Percentiles rank a stretch among this genome's conserved stretches.
These are phyloP conservation scores for Lutjanus erythropterus DNA, from an alignment of 2,113 vertebrate species.

Conservation along the genomic window DNA sequence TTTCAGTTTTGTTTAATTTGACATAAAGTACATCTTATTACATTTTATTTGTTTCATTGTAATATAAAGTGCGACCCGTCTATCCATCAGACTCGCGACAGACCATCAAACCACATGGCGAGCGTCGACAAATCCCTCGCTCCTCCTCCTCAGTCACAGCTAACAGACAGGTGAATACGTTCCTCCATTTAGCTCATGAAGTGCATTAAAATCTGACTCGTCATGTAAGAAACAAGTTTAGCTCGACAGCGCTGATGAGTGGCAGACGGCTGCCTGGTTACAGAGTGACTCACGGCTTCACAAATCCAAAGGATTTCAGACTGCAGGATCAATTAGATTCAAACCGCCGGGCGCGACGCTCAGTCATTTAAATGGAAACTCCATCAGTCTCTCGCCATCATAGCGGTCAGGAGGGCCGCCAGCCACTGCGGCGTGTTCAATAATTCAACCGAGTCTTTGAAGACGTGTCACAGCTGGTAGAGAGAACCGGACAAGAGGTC, in stretches of 20 bases:
- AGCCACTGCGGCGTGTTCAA: slow-evolving; percentile 22
- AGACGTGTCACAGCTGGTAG: slow-evolving; percentile 48
- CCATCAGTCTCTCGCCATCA: slow-evolving; percentile 38
- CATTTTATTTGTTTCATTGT: too few species aligned
- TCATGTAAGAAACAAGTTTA: slow-evolving; percentile 26
- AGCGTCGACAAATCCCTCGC: slow-evolving; percentile 24
- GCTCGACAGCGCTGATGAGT: slow-evolving; percentile 5
- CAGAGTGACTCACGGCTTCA: slow-evolving; percentile 13
- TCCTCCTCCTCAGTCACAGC: slow-evolving; percentile 8
- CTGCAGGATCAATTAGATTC: slow-evolving; percentile 28
- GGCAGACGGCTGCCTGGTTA: not conserved
- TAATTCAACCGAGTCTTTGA: slow-evolving; percentile 56
- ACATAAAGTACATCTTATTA: too few species aligned
- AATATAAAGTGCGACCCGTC: too few species aligned
- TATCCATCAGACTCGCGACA: too few species aligned
- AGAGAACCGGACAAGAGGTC: slow-evolving; percentile 16
- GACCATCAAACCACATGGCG: not conserved
- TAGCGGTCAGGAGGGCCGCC: slow-evolving; percentile 33
- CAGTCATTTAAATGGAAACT: slow-evolving; percentile 63
- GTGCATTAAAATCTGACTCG: slow-evolving; percentile 23
- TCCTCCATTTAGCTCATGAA: not conserved
- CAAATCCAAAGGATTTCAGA: slow-evolving; percentile 29
- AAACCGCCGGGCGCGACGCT: slow-evolving; percentile 31
- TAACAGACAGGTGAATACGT: slow-evolving; percentile 8
- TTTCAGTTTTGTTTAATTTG: too few species aligned